Evolutionary conservation across 2,888 invertebrate species (phyloP).

Genomic region (Coleophora deauratella): DNA sequence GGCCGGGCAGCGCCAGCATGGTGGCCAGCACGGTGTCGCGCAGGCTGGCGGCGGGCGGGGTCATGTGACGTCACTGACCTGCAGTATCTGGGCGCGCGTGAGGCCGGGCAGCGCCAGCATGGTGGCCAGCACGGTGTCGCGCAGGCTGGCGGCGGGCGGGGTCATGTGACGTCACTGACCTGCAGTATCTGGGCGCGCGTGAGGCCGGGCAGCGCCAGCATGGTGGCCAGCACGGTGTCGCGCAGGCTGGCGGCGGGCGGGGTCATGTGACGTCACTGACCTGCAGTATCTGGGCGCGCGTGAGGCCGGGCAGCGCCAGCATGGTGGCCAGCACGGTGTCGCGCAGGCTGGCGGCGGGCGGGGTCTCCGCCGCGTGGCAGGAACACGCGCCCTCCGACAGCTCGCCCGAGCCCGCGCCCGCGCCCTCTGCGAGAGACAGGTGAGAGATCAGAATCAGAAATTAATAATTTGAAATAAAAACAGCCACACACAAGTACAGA

Average conservation of each 20-base stretch:
- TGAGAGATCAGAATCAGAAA: too few species aligned
- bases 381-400: slow-evolving; percentile 37
- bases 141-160: slow-evolving; percentile 11
- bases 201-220: slow-evolving; percentile 86
- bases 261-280: slow-evolving; percentile 37
- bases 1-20: slow-evolving; percentile 86
- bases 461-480: too few species aligned
- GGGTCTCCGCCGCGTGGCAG: slow-evolving; percentile 29
- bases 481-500: too few species aligned
- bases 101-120: slow-evolving; percentile 88
- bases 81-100: slow-evolving; percentile 80
- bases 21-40: slow-evolving; percentile 83
- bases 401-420: too few species aligned
- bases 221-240: slow-evolving; percentile 78
- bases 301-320: slow-evolving; percentile 85
- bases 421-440: too few species aligned
- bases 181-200: slow-evolving; percentile 81
- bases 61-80: too few species aligned
- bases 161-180: slow-evolving; percentile 41
- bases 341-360: slow-evolving; percentile 8
- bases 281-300: slow-evolving; percentile 80
- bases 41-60: slow-evolving; percentile 11
- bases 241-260: too few species aligned
- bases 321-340: slow-evolving; percentile 87
- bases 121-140: slow-evolving; percentile 83